Conservation (phyloP, 2,888 invertebrate species). For the Cephonodes hylas region DNA sequence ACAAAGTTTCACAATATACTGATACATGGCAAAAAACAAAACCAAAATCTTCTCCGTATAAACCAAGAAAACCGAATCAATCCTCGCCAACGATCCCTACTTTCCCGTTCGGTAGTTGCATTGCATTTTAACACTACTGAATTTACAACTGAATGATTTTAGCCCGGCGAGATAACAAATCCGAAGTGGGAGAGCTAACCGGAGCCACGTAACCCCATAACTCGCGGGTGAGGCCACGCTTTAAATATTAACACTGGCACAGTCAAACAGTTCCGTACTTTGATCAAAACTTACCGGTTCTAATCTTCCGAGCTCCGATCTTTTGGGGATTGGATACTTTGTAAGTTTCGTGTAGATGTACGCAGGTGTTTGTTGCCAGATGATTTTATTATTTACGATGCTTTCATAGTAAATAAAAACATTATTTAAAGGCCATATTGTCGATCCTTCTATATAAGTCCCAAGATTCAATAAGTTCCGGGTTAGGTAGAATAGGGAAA, state of each 20-base stretch:
- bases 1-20: too few species aligned
- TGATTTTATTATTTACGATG: too few species aligned
- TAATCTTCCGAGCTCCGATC: slow-evolving; percentile 2
- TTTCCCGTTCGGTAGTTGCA: neutral
- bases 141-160: neutral
- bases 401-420: too few species aligned
- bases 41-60: too few species aligned
- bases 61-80: too few species aligned
- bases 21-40: too few species aligned
- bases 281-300: slow-evolving; percentile 12
- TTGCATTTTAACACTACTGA: neutral
- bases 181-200: neutral
- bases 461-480: too few species aligned
- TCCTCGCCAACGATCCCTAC: too few species aligned
- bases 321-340: slow-evolving; percentile 4
- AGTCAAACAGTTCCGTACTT: slow-evolving; percentile 10
- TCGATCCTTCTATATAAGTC: too few species aligned
- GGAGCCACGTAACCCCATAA: slow-evolving; percentile 9
- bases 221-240: slow-evolving; percentile 4
- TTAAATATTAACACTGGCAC: slow-evolving; percentile 15
- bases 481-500: too few species aligned
- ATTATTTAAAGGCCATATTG: too few species aligned
- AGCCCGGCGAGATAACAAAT: slow-evolving; percentile 4
- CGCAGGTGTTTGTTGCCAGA: neutral
- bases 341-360: neutral